These are phyloP conservation scores for Lasius fuliginosus DNA, from an alignment of 2,888 invertebrate genomes.

Conservation along the genomic window DNA sequence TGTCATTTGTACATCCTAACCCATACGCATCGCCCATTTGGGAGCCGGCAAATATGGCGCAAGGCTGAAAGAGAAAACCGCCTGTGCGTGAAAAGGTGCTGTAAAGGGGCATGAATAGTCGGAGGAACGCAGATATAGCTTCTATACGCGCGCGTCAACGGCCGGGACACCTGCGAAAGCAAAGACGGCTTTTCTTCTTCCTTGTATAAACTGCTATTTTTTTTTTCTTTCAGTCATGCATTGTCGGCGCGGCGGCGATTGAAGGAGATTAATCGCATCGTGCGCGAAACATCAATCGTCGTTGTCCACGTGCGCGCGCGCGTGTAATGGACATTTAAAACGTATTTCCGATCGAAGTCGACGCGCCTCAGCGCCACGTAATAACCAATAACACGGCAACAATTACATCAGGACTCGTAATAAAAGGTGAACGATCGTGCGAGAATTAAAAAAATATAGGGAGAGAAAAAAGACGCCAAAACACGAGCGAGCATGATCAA, in stretches of 20 bases:
- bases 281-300: constrained; percentile 41
- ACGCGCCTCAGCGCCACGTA: constrained; percentile 40
- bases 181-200: constrained; percentile 28
- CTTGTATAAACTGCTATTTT: constrained; percentile 17
- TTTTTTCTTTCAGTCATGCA: background rate
- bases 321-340: constrained; percentile 49
- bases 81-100: constrained; percentile 36
- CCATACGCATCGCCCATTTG: background rate
- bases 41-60: constrained; percentile 39
- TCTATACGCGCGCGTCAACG: constrained; percentile 31
- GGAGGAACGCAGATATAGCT: constrained; percentile 20
- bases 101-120: constrained; percentile 38
- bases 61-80: constrained; percentile 38
- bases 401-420: constrained; percentile 34
- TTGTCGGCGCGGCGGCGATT: constrained; percentile 46
- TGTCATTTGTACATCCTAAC: constrained; percentile 31
- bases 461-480: constrained; percentile 62
- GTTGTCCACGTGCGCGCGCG: background rate
- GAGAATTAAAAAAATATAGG: constrained; percentile 13
- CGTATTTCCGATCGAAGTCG: constrained; percentile 20
- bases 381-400: constrained; percentile 43
- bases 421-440: constrained; percentile 28
- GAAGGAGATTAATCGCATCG: constrained; percentile 45
- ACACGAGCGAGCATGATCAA: constrained; percentile 48
- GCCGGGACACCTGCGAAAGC: constrained; percentile 47